Conservation (phyloP, 92 coral and sea anemone species). For the Siderastrea radians region DNA sequence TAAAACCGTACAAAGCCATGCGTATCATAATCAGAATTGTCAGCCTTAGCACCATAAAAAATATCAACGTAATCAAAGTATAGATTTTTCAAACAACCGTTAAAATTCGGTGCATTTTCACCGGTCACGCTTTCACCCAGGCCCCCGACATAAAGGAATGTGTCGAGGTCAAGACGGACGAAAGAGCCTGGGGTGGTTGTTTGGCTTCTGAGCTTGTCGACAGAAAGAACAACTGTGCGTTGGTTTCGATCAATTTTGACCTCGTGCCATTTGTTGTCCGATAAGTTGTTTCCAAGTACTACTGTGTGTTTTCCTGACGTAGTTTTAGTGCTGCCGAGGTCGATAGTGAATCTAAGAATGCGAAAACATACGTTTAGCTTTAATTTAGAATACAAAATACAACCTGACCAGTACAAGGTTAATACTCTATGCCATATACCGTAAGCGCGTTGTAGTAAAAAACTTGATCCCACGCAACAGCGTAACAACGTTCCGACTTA, state of each 20-base stretch:
- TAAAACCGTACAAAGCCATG: constrained; percentile 54
- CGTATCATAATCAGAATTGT: constrained; percentile 49
- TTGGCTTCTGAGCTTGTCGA: constrained; percentile 14
- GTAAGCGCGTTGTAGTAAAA: no score
- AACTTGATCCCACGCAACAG: no score
- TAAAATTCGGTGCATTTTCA: constrained; percentile 73
- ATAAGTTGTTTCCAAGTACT: constrained; percentile 79
- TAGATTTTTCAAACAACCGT: constrained; percentile 86
- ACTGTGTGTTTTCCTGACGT: constrained; percentile 69
- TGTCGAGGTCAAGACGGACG: constrained; percentile 80
- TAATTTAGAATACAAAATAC: no score
- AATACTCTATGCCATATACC: no score
- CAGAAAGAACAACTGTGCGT: constrained; percentile 42
- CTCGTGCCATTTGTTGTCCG: constrained; percentile 92
- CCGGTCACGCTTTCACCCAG: constrained; percentile 71
- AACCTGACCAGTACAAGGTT: no score
- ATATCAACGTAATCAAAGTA: constrained; percentile 76
- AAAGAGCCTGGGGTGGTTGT: constrained; percentile 65
- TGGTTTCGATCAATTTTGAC: constrained; percentile 65
- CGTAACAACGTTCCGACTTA: no score
- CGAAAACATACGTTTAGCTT: neutral
- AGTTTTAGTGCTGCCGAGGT: constrained; percentile 72
- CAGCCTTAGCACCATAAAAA: constrained; percentile 65
- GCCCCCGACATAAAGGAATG: constrained; percentile 84
- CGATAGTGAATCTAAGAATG: constrained; percentile 78